phyloP scores from a whole-genome alignment of 2,888 invertebrate genomes.

The Cyaniris semiargus region DNA sequence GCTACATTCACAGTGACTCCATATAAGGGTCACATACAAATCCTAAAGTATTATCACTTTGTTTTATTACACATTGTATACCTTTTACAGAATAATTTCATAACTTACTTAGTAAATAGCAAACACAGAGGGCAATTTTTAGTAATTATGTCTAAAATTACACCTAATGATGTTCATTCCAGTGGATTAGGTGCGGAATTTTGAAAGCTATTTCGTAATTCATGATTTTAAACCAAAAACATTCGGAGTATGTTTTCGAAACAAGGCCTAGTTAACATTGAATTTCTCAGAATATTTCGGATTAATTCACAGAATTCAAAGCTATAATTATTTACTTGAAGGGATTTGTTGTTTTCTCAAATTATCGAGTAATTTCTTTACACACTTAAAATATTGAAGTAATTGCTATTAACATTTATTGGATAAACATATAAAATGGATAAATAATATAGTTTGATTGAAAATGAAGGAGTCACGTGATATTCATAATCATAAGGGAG shows the following conservation, averaged over 20 bases:
- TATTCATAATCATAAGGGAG: no score
- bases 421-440: no score
- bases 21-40: no score
- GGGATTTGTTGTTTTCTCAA: not conserved
- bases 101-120: not conserved
- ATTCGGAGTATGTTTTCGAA: not conserved
- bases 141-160: not conserved
- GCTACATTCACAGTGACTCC: no score
- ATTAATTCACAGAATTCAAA: not conserved
- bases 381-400: no score
- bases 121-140: not conserved
- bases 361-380: not conserved
- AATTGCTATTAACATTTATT: no score
- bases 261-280: not conserved
- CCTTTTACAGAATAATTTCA: no score
- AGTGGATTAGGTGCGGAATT: not conserved
- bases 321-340: not conserved
- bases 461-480: no score
- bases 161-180: not conserved
- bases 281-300: not conserved
- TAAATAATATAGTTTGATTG: no score
- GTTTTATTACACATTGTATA: no score
- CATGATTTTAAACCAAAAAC: conserved; percentile 5
- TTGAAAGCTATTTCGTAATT: not conserved
- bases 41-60: no score